A percentile compares a stretch with the other conserved stretches of the same genome.
Evolutionary conservation across 53 echinoderm and acorn worm species (phyloP).

Genomic region (Patiria pectinifera): DNA sequence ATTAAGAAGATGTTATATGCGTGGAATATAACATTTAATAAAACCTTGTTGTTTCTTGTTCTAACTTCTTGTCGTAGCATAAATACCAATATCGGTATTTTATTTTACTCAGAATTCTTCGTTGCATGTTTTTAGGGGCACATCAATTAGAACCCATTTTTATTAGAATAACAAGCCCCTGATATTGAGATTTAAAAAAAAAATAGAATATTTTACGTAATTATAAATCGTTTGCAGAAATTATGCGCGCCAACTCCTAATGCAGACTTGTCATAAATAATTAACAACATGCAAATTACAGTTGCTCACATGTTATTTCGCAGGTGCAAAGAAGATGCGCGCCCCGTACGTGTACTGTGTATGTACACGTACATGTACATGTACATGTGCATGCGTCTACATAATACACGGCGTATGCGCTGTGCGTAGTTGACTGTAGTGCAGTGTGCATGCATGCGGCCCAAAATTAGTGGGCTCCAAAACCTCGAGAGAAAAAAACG

Average conservation of each 20-base stretch:
- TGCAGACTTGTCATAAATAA: conserved; percentile 45
- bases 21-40: no score
- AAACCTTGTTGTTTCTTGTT: no score
- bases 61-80: no score
- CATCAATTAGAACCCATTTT: no score
- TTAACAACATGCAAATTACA: conserved; percentile 56
- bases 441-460: not conserved
- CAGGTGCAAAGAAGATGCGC: conserved; percentile 35
- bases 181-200: no score
- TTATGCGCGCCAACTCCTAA: conserved; percentile 35
- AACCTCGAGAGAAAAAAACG: conserved; percentile 6
- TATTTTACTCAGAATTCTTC: no score
- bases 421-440: not conserved
- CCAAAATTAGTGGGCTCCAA: conserved; percentile 5
- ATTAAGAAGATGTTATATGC: no score
- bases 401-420: not conserved
- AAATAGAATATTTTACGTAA: no score
- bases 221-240: not conserved
- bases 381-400: not conserved
- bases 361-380: not conserved
- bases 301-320: not conserved
- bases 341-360: no score
- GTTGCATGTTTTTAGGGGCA: no score
- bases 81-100: no score
- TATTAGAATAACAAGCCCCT: no score